A percentile compares a stretch with the other conserved stretches of the same genome.
These are phyloP conservation scores for Geotrupes spiniger DNA, from an alignment of 2,888 invertebrate species.

Conservation along the genomic window DNA sequence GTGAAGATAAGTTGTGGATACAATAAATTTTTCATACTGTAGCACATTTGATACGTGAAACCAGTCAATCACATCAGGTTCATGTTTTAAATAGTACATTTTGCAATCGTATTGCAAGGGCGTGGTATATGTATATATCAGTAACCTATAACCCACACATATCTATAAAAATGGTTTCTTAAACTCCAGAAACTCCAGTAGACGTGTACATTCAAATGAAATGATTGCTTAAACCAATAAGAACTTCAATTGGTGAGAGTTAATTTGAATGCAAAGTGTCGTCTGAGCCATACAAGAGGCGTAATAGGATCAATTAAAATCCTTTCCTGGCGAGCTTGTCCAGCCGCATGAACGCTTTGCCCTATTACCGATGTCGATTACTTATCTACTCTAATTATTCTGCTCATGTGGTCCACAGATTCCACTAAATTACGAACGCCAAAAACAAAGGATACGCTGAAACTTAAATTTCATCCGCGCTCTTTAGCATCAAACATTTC, in stretches of 20 bases:
- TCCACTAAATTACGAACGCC: constrained; percentile 6
- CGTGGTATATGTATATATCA: too few species aligned
- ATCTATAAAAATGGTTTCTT: too few species aligned
- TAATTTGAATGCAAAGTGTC: constrained; percentile 6
- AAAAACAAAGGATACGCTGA: constrained; percentile 17
- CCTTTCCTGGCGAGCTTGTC: constrained; percentile 5
- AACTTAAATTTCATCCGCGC: constrained; percentile 19
- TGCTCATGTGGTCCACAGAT: constrained; percentile 24
- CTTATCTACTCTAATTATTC: constrained; percentile 34
- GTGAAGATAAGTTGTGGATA: too few species aligned
- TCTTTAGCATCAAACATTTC: too few species aligned
- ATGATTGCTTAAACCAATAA: constrained; percentile 3
- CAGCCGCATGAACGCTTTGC: constrained; percentile 31
- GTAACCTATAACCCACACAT: too few species aligned
- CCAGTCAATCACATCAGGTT: too few species aligned
- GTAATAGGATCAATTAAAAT: constrained; percentile 8
- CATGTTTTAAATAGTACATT: too few species aligned
- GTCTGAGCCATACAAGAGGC: constrained; percentile 5
- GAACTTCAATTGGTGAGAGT: constrained; percentile 6
- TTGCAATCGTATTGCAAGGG: too few species aligned
- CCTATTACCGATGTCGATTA: constrained; percentile 36
- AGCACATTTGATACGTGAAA: too few species aligned
- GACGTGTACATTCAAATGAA: constrained; percentile 5
- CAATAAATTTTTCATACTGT: too few species aligned
- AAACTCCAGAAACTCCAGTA: too few species aligned